Conservation (phyloP, 92 coral and sea anemone genomes). For the Anthopleura xanthogrammica region DNA sequence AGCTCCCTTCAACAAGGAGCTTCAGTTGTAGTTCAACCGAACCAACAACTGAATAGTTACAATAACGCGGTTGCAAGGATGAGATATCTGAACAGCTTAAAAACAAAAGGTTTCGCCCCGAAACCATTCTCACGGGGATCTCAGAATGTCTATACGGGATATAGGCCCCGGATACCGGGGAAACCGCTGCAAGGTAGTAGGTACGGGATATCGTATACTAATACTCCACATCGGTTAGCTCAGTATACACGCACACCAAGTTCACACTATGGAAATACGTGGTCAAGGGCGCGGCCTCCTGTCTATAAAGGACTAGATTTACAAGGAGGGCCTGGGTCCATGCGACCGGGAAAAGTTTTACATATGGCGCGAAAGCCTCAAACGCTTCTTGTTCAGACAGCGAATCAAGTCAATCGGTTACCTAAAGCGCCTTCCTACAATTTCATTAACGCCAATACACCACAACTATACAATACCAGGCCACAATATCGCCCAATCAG, state of each 20-base stretch:
- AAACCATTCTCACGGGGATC: slow-evolving; percentile 9
- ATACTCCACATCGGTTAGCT: not conserved
- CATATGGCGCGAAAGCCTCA: slow-evolving; percentile 7
- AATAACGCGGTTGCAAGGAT: slow-evolving; percentile 5
- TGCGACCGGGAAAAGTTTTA: slow-evolving; percentile 25
- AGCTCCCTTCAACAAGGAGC: not conserved
- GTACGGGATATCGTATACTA: not conserved
- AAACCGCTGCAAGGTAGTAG: not conserved
- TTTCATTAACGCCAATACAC: not conserved
- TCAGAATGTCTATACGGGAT: slow-evolving; percentile 16
- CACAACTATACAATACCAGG: not conserved
- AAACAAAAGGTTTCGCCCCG: not conserved
- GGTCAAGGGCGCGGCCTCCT: not conserved
- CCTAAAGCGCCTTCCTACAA: slow-evolving; percentile 9
- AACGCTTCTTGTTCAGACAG: not conserved
- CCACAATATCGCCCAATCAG: not conserved
- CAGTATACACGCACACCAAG: not conserved
- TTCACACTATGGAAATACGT: not conserved
- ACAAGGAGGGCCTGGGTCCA: slow-evolving; percentile 19
- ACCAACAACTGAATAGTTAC: slow-evolving; percentile 1
- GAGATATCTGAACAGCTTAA: not conserved
- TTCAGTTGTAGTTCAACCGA: not conserved
- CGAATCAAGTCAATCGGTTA: slow-evolving; percentile 2
- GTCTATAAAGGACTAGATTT: not conserved
- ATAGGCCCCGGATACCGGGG: not conserved